Base-by-base conservation (phyloP, 2,797 vertebrate species). In the Sphenopsis melanotis region DNA sequence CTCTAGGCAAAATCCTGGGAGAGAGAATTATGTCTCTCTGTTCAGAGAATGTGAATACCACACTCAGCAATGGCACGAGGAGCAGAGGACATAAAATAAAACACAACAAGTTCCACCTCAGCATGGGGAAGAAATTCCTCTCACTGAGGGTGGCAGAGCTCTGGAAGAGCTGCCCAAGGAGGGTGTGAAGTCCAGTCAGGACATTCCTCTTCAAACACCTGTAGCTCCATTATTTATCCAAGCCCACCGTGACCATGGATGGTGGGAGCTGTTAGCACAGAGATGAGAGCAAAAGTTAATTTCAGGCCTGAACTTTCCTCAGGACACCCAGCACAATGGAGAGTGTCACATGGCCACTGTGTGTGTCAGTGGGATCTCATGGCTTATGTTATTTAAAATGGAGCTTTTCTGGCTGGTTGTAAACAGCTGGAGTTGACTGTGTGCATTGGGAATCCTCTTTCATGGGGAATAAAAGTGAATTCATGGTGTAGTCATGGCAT, bases 31-130 rank as follows among this genome's bases (percentile, higher is more conserved):
- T 50, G 49, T 18, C 16, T 8, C 49, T 52, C 27, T 52, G 27
- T 52, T 52, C 17, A 7, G 49, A 52, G 49, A 52, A 52, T 52
- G 27, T 30, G 49, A 52, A 52, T 50, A 18, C 27, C 49, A 52
- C 49, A 18, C 17, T 52, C 27, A 23, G 57, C 5, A 14, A 5
- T 1, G 1, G 63, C 37, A 34, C 1, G 1, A 34, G 57, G 64
- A 77, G 30, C 12, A 21, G 3, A 1, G 27, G 15, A 39, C 18
- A 2, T 53, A 12, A 65, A 78, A 27, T 36, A 32, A 65, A 71
- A 46, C 15, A 32, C 26, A 57, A 13, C 6, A 71, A 59, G 3
- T 65, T 71, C 34, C 27, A 41, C 39, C 26, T 65, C 52, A 65
- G 3, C 11, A 0, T 29, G 53, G 29, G 22, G 34, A 53, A 53